These are phyloP conservation scores for Carpatolechia fugitivella DNA, from an alignment of 2,888 invertebrate genomes.

Conservation along the genomic window DNA sequence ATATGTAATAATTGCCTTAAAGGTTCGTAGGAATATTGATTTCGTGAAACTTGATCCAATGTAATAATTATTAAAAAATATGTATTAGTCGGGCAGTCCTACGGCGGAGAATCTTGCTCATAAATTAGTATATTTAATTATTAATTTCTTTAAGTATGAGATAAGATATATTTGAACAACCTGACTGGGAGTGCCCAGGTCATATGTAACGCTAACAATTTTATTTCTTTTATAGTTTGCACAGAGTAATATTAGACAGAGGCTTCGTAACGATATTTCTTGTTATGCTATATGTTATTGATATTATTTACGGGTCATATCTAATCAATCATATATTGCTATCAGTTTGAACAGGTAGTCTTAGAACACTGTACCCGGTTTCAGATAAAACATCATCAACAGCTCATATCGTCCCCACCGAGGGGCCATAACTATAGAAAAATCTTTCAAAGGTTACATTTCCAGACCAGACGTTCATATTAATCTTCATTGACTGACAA, in stretches of 20 bases:
- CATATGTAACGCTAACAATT: conserved; percentile 72
- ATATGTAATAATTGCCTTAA: background rate
- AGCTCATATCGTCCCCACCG: no score
- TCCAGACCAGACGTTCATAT: background rate
- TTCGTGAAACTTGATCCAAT: conserved; percentile 53
- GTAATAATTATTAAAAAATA: conserved; percentile 61
- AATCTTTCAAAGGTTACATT: background rate
- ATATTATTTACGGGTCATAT: no score
- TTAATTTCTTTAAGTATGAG: conserved; percentile 71
- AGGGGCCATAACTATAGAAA: no score
- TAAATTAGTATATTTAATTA: conserved; percentile 77
- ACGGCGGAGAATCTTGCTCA: conserved; percentile 37
- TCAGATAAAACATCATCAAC: no score
- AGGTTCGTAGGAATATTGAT: conserved; percentile 26
- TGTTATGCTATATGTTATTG: background rate
- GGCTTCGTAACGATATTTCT: background rate
- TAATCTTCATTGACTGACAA: no score
- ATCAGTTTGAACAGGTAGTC: no score
- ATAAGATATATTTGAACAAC: conserved; percentile 73
- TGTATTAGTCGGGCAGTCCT: conserved; percentile 46
- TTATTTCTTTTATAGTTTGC: conserved; percentile 66
- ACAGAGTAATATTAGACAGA: conserved; percentile 43
- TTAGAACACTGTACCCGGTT: no score
- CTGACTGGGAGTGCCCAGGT: conserved; percentile 62
- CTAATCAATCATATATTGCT: no score